phyloP scores from a whole-genome alignment of 2,113 vertebrate genomes.

The Eonycteris spelaea region DNA sequence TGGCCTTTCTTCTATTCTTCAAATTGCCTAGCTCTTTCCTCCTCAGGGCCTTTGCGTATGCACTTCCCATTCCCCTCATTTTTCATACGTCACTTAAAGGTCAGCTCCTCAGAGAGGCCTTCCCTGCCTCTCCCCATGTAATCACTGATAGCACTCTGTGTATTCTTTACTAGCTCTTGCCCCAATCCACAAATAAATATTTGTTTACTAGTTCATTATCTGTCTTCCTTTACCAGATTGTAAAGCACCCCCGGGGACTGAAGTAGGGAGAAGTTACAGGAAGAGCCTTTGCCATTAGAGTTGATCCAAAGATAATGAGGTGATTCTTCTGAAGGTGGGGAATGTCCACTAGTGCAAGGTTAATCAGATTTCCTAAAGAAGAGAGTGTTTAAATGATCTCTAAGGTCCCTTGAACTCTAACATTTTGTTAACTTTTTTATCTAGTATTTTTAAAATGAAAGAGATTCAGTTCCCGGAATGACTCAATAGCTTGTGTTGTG shows the following conservation, averaged over 20 bases:
- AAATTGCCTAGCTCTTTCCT: neutral
- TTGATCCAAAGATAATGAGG: neutral
- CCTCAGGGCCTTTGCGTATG: neutral
- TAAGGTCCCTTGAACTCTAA: neutral
- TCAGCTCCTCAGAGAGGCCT: neutral
- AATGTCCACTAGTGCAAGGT: neutral
- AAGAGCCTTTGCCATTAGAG: neutral
- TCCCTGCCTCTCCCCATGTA: neutral
- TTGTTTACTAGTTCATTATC: neutral
- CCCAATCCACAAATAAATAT: neutral
- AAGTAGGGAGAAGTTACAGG: neutral
- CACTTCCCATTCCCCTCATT: neutral
- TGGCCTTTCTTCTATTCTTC: neutral
- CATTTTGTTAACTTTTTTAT: neutral
- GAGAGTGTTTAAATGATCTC: neutral
- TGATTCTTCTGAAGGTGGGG: neutral
- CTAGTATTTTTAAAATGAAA: neutral
- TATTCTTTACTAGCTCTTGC: neutral
- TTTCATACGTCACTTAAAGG: neutral
- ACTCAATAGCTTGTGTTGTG: neutral
- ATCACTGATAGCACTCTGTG: neutral
- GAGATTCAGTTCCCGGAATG: neutral
- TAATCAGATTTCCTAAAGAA: neutral
- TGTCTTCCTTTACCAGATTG: neutral
- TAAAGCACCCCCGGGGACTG: neutral